Conservation (phyloP, 2,113 vertebrate genomes). For the Dasyurus viverrinus region DNA sequence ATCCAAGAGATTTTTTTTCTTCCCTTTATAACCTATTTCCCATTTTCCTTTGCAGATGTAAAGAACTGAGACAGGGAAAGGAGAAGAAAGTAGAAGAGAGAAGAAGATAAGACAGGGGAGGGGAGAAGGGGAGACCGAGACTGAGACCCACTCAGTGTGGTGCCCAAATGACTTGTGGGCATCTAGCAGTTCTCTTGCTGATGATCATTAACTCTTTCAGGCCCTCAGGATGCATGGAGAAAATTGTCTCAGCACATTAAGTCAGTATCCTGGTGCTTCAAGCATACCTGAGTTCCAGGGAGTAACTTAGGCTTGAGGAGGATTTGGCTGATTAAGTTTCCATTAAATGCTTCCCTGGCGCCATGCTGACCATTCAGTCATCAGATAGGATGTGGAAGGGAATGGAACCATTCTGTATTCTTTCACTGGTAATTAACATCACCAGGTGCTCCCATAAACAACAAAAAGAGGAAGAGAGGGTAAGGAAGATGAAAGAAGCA, state of each 20-base stretch:
- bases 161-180: conserved; percentile 5
- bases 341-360: conserved; percentile 72
- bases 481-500: neutral
- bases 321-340: conserved; percentile 79
- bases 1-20: neutral
- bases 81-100: too few relatives aligned
- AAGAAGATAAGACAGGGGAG: too few relatives aligned
- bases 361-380: conserved; percentile 66
- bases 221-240: conserved; percentile 50
- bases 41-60: neutral
- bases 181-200: conserved; percentile 50
- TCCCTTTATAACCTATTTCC: conserved; percentile 39
- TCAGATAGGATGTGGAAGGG: conserved; percentile 66
- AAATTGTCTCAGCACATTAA: conserved; percentile 59
- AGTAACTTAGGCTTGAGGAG: conserved; percentile 64
- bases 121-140: neutral
- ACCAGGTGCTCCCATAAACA: conserved; percentile 74
- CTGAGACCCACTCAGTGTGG: conserved; percentile 1
- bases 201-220: conserved; percentile 67
- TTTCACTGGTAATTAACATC: conserved; percentile 75
- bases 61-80: neutral
- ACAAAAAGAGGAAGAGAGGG: conserved; percentile 44
- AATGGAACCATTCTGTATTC: conserved; percentile 54
- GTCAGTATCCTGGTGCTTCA: conserved; percentile 50
- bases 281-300: conserved; percentile 22